Evolutionary conservation across 1,140 invertebrate species (phyloP), one percentile per base, ranked within the genome.

Genomic region (Eciton burchellii): DNA sequence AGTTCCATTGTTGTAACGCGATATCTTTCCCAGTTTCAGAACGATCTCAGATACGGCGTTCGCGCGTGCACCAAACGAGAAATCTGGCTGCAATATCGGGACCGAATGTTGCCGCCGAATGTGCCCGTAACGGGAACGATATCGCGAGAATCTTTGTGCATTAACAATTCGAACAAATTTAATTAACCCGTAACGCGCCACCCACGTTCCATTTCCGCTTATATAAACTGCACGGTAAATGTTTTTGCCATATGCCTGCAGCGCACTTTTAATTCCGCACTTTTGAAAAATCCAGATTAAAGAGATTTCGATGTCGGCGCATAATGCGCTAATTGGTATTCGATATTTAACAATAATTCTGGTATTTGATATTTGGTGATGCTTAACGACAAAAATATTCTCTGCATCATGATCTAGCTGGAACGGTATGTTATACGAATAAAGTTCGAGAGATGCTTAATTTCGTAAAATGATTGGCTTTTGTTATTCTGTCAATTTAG

Each of bases 21-120:
- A 65, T 76, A 19, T 49, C 60, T n/a, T n/a, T 76, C 73, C 35
- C 73, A 43, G 47, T 65, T 62, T 45, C 60, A 76, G 65, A 76
- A 76, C 73, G 11, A 43, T 43, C 73, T 76, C 73, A 65, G 60
- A 76, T 41, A 19, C 19, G 24, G 26, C 47, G 3, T 63, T 9
- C 4, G n/a, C 21, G 3, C 49, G 57, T 26, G 11, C 19, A 43
- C 19, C 19, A n/a, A 41, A 65, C 52, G 57, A 49, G 21, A 65
- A 76, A 65, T 65, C 29, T 29, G 8, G 19, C 65, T 41, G 45
- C 45, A 3, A 52, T 26, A 41, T 41, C 35, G 60, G 9, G 45
- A 65, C 29, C 26, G 24, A 63, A 52, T 35, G 60, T 76, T 41
- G 19, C n/a, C 54, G 4, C 35, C 6, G 35, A 35, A 35, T 35